Evolutionary conservation across 1,140 invertebrate species (phyloP), one percentile per base, ranked within the genome.

Genomic region (Helicoverpa armigera): DNA sequence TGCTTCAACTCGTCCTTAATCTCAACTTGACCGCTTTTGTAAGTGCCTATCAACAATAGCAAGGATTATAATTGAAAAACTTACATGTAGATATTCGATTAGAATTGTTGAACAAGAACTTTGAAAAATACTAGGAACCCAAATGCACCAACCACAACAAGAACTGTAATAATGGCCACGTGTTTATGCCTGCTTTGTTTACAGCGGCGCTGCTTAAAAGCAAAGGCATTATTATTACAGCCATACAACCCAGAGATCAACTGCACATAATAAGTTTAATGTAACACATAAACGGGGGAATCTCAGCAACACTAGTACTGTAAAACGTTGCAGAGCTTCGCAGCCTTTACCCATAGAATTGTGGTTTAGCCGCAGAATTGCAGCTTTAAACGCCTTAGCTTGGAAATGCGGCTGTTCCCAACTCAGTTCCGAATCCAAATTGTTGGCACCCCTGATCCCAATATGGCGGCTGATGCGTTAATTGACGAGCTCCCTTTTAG

Each of bases 311-410:
- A 60, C 43, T 14, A 61, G 35, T 60, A 48, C 58, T 76, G 43
- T 35, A 61, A 76, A 72, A 51, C 69, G 23, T 18, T 72, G 69
- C 50, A 53, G 50, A 72, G 69, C 69, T 72, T 69, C 50, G 65
- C 65, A 69, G 56, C 43, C 58, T 63, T 76, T 50, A 76, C 73
- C 73, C 73, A 76, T 76, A 53, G 73, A 76, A 76, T 63, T 76
- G 73, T 48, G 73, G 73, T 76, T 73, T 18, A 51, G 60, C 73
- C 58, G 48, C 73, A 61, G 73, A 76, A 76, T 76, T 76, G 73
- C 73, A 76, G 56, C 73, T 76, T 76, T 76, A 63, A 63, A 60
- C 73, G 73, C 73, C 73, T 76, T 76, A 63, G 73, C 43, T 29
- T 60, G n/a, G 12, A 76, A 76, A 63, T 60, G 69, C 14, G 63